These are phyloP conservation scores for Drosophila histrio DNA, from an alignment of 2,888 invertebrate genomes.

Conservation along the genomic window DNA sequence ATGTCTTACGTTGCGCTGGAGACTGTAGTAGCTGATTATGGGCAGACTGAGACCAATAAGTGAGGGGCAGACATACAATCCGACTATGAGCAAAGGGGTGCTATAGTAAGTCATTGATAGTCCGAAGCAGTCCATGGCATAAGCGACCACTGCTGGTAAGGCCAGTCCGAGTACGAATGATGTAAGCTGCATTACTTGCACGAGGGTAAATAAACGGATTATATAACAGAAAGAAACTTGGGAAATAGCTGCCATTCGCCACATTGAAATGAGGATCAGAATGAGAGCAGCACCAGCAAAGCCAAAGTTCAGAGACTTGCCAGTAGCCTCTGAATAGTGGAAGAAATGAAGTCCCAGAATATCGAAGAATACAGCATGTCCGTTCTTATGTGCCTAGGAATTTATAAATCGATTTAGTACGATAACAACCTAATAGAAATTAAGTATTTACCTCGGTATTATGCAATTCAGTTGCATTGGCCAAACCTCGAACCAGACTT, in stretches of 20 bases:
- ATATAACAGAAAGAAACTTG: conserved; percentile 54
- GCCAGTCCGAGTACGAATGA: conserved; percentile 77
- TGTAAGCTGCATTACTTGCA: conserved; percentile 45
- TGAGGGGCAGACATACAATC: conserved; percentile 80
- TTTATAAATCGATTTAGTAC: background rate
- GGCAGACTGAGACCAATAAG: conserved; percentile 78
- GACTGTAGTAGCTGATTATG: conserved; percentile 69
- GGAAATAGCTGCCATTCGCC: conserved; percentile 68
- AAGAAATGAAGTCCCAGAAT: conserved; percentile 88
- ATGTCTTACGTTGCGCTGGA: conserved; percentile 75
- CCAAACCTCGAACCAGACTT: conserved; percentile 85
- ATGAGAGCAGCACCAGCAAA: conserved; percentile 80
- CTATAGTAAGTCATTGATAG: conserved; percentile 87
- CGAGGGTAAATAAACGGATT: conserved; percentile 55
- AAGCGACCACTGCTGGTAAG: conserved; percentile 79
- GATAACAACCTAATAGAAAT: too few species aligned
- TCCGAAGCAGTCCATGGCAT: conserved; percentile 81
- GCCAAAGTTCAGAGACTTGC: conserved; percentile 81
- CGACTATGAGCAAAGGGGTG: conserved; percentile 85
- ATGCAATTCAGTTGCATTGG: conserved; percentile 82
- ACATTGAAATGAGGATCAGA: conserved; percentile 67
- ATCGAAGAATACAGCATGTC: conserved; percentile 89
- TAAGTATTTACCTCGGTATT: conserved; percentile 59
- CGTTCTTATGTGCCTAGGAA: conserved; percentile 81
- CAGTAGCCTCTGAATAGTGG: conserved; percentile 86